Evolutionary conservation across 1,140 invertebrate species (phyloP).

Genomic region (Lepidotrigona ventralis): DNA sequence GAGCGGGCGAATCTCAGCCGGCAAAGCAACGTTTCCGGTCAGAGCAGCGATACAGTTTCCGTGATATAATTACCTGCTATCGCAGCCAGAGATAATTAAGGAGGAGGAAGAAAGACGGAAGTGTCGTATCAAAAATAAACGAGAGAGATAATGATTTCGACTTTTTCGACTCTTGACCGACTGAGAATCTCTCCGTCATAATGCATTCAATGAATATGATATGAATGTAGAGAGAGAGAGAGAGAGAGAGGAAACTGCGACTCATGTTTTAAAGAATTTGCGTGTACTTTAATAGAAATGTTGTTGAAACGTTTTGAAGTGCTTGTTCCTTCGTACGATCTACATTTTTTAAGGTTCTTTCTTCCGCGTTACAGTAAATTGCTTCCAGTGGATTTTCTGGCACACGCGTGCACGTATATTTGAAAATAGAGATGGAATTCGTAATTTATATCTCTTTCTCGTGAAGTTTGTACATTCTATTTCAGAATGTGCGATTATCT

Average conservation of each 20-base stretch:
- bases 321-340: background rate
- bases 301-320: background rate
- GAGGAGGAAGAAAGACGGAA: conserved; percentile 28
- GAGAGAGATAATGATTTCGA: background rate
- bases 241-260: background rate
- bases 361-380: background rate
- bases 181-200: background rate
- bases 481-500: too few relatives aligned
- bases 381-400: too few relatives aligned
- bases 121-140: background rate
- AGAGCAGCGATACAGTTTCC: conserved; percentile 64
- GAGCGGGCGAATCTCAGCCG: conserved; percentile 48
- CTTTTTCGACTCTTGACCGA: background rate
- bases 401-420: too few relatives aligned
- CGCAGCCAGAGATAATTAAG: conserved; percentile 69
- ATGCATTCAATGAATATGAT: background rate
- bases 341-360: background rate
- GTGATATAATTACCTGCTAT: conserved; percentile 69
- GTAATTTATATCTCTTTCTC: too few relatives aligned
- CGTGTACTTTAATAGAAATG: background rate
- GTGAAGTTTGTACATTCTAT: too few relatives aligned
- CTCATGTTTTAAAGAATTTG: background rate
- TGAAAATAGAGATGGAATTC: too few relatives aligned
- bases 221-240: background rate
- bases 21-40: conserved; percentile 70